Conservation (phyloP, 2,888 invertebrate species). For the Nysson spinosus region DNA sequence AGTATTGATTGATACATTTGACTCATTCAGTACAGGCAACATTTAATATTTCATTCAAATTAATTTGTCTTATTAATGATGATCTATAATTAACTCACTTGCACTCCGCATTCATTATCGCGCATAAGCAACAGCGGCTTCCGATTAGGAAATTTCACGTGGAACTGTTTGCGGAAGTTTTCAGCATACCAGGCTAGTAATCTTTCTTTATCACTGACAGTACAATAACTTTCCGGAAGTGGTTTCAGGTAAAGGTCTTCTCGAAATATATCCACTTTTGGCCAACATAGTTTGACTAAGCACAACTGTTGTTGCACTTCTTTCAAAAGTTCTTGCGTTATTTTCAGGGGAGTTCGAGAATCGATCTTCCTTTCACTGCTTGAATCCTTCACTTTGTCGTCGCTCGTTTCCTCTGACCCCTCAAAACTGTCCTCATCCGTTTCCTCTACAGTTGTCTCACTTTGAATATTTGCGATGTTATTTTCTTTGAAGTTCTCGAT, state of each 20-base stretch:
- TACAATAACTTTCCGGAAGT: constrained; percentile 83
- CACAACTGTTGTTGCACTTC: constrained; percentile 82
- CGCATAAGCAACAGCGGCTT: constrained; percentile 84
- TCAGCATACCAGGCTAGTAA: constrained; percentile 86
- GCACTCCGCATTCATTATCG: constrained; percentile 87
- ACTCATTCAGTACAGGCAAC: too few relatives aligned
- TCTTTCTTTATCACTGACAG: constrained; percentile 84
- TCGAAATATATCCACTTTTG: constrained; percentile 73
- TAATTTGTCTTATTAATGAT: background rate
- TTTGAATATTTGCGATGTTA: constrained; percentile 20
- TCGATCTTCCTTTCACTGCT: too few relatives aligned
- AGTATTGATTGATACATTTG: too few relatives aligned
- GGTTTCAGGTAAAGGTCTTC: constrained; percentile 78
- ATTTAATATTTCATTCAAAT: too few relatives aligned
- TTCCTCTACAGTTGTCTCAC: constrained; percentile 9
- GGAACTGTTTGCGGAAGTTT: constrained; percentile 87
- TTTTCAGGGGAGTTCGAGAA: too few relatives aligned
- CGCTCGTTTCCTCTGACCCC: background rate
- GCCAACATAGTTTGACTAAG: constrained; percentile 83
- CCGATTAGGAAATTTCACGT: constrained; percentile 80
- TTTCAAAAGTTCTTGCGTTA: constrained; percentile 80
- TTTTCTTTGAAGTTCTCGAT: background rate
- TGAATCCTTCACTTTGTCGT: too few relatives aligned
- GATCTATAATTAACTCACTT: constrained; percentile 78
- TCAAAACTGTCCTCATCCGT: background rate